Base-by-base conservation (phyloP, 2,113 vertebrate species). In the Pollimyrus isidori region DNA sequence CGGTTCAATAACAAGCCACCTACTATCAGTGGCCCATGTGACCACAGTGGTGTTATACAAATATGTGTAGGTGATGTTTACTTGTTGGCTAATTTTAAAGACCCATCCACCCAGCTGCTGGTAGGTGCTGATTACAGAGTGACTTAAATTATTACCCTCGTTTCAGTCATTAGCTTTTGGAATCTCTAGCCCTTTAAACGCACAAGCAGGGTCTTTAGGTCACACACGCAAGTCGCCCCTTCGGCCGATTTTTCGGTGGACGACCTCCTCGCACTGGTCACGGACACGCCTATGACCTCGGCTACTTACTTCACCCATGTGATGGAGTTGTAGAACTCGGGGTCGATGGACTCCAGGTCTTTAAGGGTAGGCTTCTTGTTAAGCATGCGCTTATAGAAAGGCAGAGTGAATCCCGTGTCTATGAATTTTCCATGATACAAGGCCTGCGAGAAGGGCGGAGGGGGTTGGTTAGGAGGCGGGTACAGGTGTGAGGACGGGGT, bases 341-440 rank as follows among this genome's bases (percentile, higher is more conserved):
- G 98, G 93, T 99, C 98, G 0, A 99, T 99, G 93, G 98, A 99
- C 90, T 99, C 98, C 95, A 99, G 96, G 94, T 99, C 98, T 93
- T 98, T 99, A 69, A 99, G 95, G 0, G 98, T 99, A 2, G 98
- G 98, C 26, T 98, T 97, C 94, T 99, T 99, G 94, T 98, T 99
- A 90, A 99, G 95, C 98, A 99, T 99, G 42, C 97, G 95, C 93
- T 99, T 99, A 94, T 99, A 99, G 96, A 99, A 99, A 0, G 98
- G 98, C 90, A 99, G 95, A 1, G 97, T 99, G 94, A 99, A 99
- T 93, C 98, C 98, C 0, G 98, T 99, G 91, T 99, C 98, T 0
- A 99, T 99, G 94, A 99, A 99, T 95, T 99, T 99, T 0, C 98
- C 98, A 0, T 99, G 98, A 80, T 39, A 50, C 21, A 52, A 52